Percentiles rank a stretch among this genome's conserved stretches.
Conservation (phyloP, 2,888 invertebrate species). For the Andrena bucephala region DNA sequence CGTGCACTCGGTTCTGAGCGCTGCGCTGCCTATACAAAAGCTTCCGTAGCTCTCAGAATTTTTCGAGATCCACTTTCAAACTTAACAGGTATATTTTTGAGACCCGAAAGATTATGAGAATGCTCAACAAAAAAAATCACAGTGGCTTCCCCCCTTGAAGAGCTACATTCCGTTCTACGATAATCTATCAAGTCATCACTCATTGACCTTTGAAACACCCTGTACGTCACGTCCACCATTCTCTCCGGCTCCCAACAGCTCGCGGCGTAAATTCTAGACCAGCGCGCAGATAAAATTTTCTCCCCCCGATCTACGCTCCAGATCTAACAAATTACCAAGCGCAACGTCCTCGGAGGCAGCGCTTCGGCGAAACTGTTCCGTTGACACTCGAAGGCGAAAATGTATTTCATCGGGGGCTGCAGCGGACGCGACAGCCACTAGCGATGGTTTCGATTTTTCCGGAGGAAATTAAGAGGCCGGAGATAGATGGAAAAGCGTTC, state of each 20-base stretch:
- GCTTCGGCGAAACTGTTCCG: slow-evolving; percentile 28
- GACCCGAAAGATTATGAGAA: too few relatives aligned
- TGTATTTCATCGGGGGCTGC: slow-evolving; percentile 27
- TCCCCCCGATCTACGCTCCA: neutral
- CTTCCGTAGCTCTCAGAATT: too few relatives aligned
- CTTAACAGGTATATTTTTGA: too few relatives aligned
- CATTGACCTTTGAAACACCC: too few relatives aligned
- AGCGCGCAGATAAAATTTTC: neutral
- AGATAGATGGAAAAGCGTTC: slow-evolving; percentile 58
- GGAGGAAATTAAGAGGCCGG: slow-evolving; percentile 54
- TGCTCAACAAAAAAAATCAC: too few relatives aligned
- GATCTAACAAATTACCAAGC: neutral
- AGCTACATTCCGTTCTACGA: too few relatives aligned
- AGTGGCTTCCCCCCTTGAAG: too few relatives aligned
- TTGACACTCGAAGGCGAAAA: slow-evolving; percentile 53
- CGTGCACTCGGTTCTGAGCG: too few relatives aligned
- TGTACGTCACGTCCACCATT: neutral
- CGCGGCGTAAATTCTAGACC: neutral
- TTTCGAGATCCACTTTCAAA: too few relatives aligned
- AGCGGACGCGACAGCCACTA: neutral
- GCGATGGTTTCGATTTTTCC: slow-evolving; percentile 55
- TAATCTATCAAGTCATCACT: too few relatives aligned
- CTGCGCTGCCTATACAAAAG: too few relatives aligned
- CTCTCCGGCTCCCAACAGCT: neutral
- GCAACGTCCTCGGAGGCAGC: neutral